Percentiles rank a stretch among this genome's conserved stretches.
Conservation (phyloP, 2,113 vertebrate genomes). For the Hylia prasina region DNA sequence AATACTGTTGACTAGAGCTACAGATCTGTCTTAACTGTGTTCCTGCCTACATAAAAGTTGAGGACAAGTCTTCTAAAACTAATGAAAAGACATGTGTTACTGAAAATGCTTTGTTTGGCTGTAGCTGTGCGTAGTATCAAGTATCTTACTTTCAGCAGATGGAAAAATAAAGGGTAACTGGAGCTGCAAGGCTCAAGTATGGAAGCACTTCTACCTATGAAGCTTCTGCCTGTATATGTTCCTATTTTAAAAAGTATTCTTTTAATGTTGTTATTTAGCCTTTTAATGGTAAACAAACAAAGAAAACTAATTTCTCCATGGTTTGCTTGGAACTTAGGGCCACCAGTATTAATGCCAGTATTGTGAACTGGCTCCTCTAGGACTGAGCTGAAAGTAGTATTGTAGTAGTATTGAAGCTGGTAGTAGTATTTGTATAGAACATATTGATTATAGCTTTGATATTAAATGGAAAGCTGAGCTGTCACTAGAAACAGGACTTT, state of each 20-base stretch:
- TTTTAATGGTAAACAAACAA: neutral
- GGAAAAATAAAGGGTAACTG: neutral
- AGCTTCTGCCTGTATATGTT: neutral
- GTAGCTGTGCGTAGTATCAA: neutral
- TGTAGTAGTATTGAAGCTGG: no score
- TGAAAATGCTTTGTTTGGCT: neutral
- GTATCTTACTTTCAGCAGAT: neutral
- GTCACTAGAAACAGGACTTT: neutral
- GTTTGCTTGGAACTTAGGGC: neutral
- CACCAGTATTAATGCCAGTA: neutral
- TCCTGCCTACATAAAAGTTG: neutral
- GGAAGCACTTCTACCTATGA: neutral
- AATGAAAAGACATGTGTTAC: neutral
- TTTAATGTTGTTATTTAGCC: neutral
- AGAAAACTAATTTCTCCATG: rapidly evolving
- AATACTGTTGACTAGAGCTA: neutral
- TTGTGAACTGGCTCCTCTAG: neutral
- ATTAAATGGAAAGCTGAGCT: neutral
- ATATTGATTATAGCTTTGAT: neutral
- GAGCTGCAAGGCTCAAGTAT: neutral
- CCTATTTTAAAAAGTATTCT: neutral
- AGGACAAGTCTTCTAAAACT: neutral
- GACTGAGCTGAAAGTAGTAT: neutral
- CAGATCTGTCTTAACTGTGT: neutral
- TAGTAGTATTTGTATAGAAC: neutral